These are phyloP conservation scores for Pseudorectes ferrugineus DNA, from an alignment of 2,113 vertebrate genomes.

Conservation along the genomic window DNA sequence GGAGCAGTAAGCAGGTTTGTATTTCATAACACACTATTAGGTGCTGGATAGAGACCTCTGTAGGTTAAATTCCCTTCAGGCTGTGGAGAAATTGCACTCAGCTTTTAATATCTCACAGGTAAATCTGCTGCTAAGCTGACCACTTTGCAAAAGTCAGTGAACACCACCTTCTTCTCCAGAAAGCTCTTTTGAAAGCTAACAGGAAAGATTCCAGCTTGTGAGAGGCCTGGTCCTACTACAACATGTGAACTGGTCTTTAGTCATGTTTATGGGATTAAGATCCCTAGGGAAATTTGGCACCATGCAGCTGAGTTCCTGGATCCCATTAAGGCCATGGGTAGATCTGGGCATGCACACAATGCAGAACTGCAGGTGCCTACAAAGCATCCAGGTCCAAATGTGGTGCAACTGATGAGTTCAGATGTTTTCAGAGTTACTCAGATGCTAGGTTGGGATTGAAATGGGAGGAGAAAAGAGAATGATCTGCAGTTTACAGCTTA, in stretches of 20 bases:
- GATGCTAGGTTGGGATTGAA: not conserved
- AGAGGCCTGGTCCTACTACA: not conserved
- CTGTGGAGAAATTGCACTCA: not conserved
- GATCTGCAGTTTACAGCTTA: not conserved
- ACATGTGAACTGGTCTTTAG: not conserved
- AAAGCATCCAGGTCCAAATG: slow-evolving; percentile 39
- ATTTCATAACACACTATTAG: not conserved
- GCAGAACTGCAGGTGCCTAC: slow-evolving; percentile 50
- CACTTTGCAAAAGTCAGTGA: not conserved
- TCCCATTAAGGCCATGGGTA: slow-evolving; percentile 37
- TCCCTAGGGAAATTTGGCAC: slow-evolving; percentile 24
- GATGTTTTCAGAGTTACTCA: slow-evolving; percentile 46
- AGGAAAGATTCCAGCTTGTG: not conserved
- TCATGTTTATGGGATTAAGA: slow-evolving; percentile 30
- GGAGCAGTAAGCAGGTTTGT: not conserved
- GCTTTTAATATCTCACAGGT: not conserved
- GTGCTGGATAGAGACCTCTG: not conserved
- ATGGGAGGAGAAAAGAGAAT: not conserved
- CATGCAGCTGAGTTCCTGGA: not conserved
- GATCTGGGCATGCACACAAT: slow-evolving; percentile 34
- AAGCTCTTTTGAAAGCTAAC: not conserved
- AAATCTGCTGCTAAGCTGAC: not conserved
- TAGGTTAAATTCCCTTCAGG: not conserved
- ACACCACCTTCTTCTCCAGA: not conserved
- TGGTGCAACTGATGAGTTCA: slow-evolving; percentile 1